Conservation (phyloP, 2,797 vertebrate genomes). For the Sphaeramia orbicularis region DNA sequence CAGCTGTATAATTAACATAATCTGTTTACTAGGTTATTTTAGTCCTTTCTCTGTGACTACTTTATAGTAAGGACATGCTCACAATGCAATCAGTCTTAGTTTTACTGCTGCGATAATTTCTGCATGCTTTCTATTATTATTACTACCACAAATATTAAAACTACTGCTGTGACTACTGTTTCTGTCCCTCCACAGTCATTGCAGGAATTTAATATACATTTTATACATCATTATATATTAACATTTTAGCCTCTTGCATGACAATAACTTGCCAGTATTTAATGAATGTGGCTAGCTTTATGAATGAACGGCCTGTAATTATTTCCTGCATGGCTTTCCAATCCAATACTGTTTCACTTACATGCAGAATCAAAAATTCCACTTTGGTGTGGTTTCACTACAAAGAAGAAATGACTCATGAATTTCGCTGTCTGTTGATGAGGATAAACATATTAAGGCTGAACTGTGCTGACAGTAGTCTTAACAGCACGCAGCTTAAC, state of each 20-base stretch:
- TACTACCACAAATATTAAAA: neutral
- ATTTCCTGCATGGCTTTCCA: constrained; percentile 31
- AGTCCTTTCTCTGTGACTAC: neutral
- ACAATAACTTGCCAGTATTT: constrained; percentile 1
- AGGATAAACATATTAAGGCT: constrained; percentile 38
- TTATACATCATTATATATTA: neutral
- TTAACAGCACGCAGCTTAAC: constrained; percentile 29
- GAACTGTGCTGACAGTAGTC: constrained; percentile 38
- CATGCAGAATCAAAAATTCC: constrained; percentile 38
- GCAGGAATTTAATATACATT: neutral
- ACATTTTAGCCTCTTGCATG: constrained; percentile 3
- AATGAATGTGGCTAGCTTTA: constrained; percentile 33
- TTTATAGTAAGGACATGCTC: neutral
- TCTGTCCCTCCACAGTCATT: neutral
- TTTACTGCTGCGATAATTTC: too few species aligned
- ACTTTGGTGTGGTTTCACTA: constrained; percentile 33
- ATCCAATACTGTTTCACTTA: constrained; percentile 36
- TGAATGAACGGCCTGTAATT: constrained; percentile 32
- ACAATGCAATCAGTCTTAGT: neutral
- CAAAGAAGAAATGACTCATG: constrained; percentile 55
- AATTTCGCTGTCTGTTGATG: constrained; percentile 21
- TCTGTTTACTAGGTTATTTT: neutral
- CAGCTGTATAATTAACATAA: constrained; percentile 8
- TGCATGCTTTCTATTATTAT: neutral
- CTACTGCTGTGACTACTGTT: neutral